Percentiles rank a stretch among this genome's conserved stretches.
phyloP scores from a whole-genome alignment of 1,140 invertebrate genomes.

The Caenorhabditis briggsae region DNA sequence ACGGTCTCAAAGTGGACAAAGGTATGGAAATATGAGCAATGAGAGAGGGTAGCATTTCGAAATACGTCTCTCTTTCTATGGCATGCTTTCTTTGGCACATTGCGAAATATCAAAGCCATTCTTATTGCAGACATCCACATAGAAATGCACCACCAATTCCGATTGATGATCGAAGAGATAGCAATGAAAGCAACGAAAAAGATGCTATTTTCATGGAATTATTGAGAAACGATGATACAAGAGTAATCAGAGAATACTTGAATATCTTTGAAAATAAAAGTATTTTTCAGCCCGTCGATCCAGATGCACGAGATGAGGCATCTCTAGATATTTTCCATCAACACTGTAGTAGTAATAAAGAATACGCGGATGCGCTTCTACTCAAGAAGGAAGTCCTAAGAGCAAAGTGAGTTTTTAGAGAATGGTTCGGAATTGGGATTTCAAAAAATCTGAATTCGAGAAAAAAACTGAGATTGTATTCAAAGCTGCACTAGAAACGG shows the following conservation, averaged over 20 bases:
- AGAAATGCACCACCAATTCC: neutral
- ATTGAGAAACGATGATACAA: neutral
- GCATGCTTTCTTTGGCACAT: neutral
- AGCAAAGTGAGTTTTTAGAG: neutral
- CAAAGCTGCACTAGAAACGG: no score
- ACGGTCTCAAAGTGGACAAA: neutral
- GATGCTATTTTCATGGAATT: neutral
- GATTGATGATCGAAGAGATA: neutral
- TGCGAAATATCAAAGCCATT: neutral
- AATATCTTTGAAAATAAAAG: no score
- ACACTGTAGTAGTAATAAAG: neutral
- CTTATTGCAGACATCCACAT: slow-evolving; percentile 11
- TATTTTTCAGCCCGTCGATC: neutral
- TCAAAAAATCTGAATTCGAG: no score
- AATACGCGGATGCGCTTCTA: neutral
- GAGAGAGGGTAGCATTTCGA: neutral
- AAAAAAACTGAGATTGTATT: no score
- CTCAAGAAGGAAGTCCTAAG: neutral
- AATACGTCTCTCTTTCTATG: neutral
- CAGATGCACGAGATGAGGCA: neutral
- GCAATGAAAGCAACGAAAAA: neutral
- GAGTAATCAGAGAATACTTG: neutral
- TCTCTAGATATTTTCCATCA: slow-evolving; percentile 17
- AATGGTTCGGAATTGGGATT: no score
- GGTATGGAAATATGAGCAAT: neutral